Conservation (phyloP, 1,140 invertebrate species). For the Atta colombica region DNA sequence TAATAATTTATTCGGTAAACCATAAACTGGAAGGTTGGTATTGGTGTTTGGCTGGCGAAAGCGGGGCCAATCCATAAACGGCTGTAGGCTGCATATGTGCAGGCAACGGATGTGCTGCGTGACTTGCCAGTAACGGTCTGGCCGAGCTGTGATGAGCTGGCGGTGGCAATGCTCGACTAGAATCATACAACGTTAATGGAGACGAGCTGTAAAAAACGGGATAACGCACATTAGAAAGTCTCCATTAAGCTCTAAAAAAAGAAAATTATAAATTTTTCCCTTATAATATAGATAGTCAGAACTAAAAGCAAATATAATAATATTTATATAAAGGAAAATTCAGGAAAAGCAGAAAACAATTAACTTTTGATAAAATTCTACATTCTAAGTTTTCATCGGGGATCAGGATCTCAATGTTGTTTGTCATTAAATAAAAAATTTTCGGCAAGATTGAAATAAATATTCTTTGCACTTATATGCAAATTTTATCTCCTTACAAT, state of each 20-base stretch:
- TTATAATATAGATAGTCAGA: constrained; percentile 61
- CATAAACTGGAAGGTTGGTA: constrained; percentile 91
- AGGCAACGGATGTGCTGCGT: constrained; percentile 92
- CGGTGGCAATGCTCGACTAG: constrained; percentile 92
- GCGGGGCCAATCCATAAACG: constrained; percentile 90
- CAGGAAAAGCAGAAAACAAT: neutral
- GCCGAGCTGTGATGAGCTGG: constrained; percentile 95
- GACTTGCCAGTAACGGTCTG: constrained; percentile 91
- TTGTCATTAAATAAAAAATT: constrained; percentile 3
- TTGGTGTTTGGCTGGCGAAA: constrained; percentile 92
- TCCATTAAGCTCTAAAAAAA: constrained; percentile 71
- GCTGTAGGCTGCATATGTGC: constrained; percentile 93
- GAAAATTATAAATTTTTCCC: constrained; percentile 67
- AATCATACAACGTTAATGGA: constrained; percentile 87
- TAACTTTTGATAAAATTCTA: neutral
- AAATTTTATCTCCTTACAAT: neutral
- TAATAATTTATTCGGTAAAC: constrained; percentile 90
- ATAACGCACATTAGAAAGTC: constrained; percentile 79
- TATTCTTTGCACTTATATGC: neutral
- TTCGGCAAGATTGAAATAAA: neutral
- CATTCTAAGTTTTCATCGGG: neutral
- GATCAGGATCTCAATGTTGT: neutral
- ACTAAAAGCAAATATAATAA: neutral
- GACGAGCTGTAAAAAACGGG: constrained; percentile 86
- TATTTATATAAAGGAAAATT: constrained; percentile 28